phyloP scores from a whole-genome alignment of 2,888 invertebrate species.

The Stenotaenia linearis region DNA sequence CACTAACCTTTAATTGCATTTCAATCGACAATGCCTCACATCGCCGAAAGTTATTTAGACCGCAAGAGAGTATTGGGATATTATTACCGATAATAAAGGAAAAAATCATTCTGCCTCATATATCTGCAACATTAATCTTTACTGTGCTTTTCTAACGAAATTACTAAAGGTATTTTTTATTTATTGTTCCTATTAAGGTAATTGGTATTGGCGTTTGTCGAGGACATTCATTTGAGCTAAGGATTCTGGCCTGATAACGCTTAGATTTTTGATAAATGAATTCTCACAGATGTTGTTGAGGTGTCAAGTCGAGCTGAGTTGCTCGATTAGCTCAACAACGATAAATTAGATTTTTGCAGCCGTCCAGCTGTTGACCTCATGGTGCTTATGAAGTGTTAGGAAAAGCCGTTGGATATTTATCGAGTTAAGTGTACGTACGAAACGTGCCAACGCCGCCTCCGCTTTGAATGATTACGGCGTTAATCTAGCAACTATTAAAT shows the following conservation, averaged over 20 bases:
- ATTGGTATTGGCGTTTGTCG: background rate
- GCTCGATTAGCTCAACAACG: conserved; percentile 16
- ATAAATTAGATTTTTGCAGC: conserved; percentile 24
- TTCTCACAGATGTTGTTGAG: conserved; percentile 16
- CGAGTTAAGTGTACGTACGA: background rate
- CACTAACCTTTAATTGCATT: background rate
- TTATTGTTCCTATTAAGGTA: background rate
- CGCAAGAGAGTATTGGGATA: background rate
- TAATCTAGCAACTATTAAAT: background rate
- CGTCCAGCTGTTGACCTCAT: conserved; percentile 12
- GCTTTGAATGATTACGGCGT: background rate
- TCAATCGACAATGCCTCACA: background rate
- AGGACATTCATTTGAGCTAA: background rate
- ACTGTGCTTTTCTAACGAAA: background rate
- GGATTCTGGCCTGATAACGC: background rate
- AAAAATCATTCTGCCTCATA: background rate
- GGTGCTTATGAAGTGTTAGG: conserved; percentile 1
- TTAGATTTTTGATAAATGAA: conserved; percentile 8
- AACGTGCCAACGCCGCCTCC: background rate
- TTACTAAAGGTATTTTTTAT: background rate
- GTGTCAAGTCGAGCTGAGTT: conserved; percentile 11
- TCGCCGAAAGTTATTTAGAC: too few relatives aligned
- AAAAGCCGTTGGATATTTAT: conserved; percentile 16
- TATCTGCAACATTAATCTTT: background rate
- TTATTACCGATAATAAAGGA: background rate